phyloP scores from a whole-genome alignment of 2,888 invertebrate species.

The Lasioglossum leucozonium region DNA sequence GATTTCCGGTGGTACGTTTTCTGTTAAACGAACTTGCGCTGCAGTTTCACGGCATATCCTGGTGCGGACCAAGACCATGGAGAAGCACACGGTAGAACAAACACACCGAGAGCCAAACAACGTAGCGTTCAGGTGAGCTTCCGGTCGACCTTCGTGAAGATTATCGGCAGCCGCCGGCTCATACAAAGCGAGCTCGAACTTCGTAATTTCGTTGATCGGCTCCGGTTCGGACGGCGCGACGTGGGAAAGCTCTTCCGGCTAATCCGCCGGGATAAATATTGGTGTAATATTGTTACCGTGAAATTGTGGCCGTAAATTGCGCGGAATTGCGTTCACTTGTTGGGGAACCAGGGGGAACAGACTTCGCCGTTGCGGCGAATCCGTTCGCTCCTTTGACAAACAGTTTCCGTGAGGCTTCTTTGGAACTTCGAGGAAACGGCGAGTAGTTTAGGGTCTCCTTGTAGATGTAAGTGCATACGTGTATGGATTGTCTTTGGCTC shows the following conservation, averaged over 20 bases:
- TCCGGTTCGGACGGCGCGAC: not conserved
- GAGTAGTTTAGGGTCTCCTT: not conserved
- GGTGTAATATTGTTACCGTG: not conserved
- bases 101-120: not conserved
- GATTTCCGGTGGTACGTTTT: too few relatives aligned
- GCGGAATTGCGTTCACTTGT: not conserved
- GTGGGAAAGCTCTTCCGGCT: not conserved
- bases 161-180: not conserved
- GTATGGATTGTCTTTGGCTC: too few relatives aligned
- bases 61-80: too few relatives aligned
- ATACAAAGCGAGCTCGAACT: slow-evolving; percentile 12
- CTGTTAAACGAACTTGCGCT: too few relatives aligned
- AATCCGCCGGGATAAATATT: not conserved
- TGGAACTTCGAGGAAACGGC: not conserved
- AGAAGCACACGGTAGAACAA: not conserved
- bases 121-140: not conserved
- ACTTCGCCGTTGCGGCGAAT: not conserved
- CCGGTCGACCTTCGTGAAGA: not conserved
- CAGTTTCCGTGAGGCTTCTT: not conserved
- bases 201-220: not conserved
- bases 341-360: not conserved
- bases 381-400: not conserved
- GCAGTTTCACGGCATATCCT: too few relatives aligned
- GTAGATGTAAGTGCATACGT: too few relatives aligned
- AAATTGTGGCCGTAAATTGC: slow-evolving; percentile 3